A percentile compares a stretch with the other conserved stretches of the same genome.
These are phyloP conservation scores for Pachycephala philippinensis DNA, from an alignment of 2,113 vertebrate species.

Conservation along the genomic window DNA sequence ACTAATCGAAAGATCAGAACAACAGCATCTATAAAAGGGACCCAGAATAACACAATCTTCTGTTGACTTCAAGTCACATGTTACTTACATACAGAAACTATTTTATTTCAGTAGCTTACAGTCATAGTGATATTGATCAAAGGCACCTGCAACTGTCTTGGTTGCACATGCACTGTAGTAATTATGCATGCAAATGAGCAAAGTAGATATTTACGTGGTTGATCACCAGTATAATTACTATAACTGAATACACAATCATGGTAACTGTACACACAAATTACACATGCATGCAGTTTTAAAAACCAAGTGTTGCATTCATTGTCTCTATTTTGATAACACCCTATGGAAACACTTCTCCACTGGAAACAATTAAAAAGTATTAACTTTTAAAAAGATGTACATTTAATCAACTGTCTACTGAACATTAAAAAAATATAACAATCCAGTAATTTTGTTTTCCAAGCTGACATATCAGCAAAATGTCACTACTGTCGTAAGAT, in stretches of 20 bases:
- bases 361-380: not conserved
- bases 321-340: not conserved
- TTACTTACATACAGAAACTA: slow-evolving; percentile 26
- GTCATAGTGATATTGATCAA: slow-evolving; percentile 2
- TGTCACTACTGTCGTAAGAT: not conserved
- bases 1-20: not conserved
- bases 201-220: not conserved
- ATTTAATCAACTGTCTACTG: not conserved
- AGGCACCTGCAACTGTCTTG: slow-evolving; percentile 58
- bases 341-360: slow-evolving; percentile 9
- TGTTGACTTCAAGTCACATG: slow-evolving; percentile 1
- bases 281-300: slow-evolving; percentile 32
- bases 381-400: slow-evolving; percentile 1
- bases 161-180: slow-evolving; percentile 50
- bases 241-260: slow-evolving; percentile 19
- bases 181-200: slow-evolving; percentile 52
- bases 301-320: slow-evolving; percentile 3
- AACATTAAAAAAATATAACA: slow-evolving; percentile 58
- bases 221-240: slow-evolving; percentile 22
- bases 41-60: slow-evolving; percentile 15
- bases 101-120: slow-evolving; percentile 23
- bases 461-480: not conserved
- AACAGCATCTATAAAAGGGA: slow-evolving; percentile 48
- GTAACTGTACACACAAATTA: slow-evolving; percentile 39
- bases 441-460: not conserved